A percentile compares a stretch with the other conserved stretches of the same genome.
Evolutionary conservation across 64 coral and sea anemone genomes (phyloP).

Genomic region (Orbicella faveolata): DNA sequence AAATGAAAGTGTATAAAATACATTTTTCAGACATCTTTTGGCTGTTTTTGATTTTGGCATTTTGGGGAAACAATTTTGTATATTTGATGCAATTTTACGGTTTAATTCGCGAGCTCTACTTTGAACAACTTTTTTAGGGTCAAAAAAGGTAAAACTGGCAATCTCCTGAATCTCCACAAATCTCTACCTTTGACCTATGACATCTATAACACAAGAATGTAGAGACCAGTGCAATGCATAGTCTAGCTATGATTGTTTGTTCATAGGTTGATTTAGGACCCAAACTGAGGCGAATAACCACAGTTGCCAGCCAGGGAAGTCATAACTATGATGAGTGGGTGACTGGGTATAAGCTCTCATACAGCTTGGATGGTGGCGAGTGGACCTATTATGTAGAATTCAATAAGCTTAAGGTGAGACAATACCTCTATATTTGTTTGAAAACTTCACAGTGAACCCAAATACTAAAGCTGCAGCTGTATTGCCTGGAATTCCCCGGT

Average conservation of each 20-base stretch:
- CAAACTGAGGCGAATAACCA: slow-evolving; percentile 12
- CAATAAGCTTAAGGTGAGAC: not conserved
- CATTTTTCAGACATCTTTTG: not conserved
- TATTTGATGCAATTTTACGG: too few relatives aligned
- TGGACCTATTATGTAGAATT: slow-evolving; percentile 20
- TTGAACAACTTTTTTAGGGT: not conserved
- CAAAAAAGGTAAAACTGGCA: not conserved
- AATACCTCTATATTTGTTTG: not conserved
- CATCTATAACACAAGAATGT: too few relatives aligned
- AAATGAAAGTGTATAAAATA: too few relatives aligned
- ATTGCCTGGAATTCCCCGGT: too few relatives aligned
- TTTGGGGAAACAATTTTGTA: too few relatives aligned
- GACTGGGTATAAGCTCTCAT: slow-evolving; percentile 18
- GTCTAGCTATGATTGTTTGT: not conserved
- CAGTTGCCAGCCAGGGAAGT: slow-evolving; percentile 33
- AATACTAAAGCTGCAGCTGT: too few relatives aligned
- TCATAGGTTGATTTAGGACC: slow-evolving; percentile 44
- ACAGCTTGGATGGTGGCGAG: slow-evolving; percentile 19
- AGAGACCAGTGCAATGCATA: too few relatives aligned
- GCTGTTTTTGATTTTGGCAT: too few relatives aligned
- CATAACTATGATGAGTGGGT: slow-evolving; percentile 51
- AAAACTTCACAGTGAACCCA: too few relatives aligned
- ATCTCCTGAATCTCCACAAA: not conserved
- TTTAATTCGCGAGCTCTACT: too few relatives aligned
- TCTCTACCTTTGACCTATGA: too few relatives aligned